Conservation (phyloP, 37 sponge, comb jelly and placozoan species). For the Bolinopsis microptera region DNA sequence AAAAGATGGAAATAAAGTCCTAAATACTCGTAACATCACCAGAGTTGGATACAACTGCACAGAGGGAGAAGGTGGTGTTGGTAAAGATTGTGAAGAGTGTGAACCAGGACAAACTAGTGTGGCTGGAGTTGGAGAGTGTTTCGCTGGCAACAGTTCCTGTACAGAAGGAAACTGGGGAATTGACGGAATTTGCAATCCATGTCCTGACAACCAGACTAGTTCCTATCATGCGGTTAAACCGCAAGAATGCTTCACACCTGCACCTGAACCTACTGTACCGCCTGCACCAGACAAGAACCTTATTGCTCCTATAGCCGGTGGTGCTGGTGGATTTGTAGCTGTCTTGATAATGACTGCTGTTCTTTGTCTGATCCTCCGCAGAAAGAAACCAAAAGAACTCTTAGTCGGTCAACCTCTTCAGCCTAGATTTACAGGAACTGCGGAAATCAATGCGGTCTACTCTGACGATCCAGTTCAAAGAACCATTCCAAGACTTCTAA, state of each 20-base stretch:
- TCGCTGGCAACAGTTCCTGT: background rate
- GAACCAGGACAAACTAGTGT: background rate
- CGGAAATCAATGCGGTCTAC: background rate
- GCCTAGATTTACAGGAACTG: background rate
- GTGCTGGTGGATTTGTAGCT: background rate
- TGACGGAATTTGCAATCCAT: background rate
- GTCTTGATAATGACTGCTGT: background rate
- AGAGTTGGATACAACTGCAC: background rate
- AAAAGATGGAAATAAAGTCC: background rate
- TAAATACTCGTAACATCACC: background rate
- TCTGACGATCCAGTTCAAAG: background rate
- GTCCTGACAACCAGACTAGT: background rate
- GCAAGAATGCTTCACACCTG: background rate
- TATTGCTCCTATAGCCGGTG: background rate
- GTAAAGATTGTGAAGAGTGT: background rate
- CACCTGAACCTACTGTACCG: too few relatives aligned
- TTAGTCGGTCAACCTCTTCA: background rate
- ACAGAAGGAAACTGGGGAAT: background rate
- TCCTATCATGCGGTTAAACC: background rate
- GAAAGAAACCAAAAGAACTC: background rate
- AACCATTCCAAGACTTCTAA: background rate
- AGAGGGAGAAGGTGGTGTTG: background rate
- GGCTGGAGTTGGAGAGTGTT: background rate
- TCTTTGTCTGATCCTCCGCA: background rate
- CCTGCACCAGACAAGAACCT: background rate